Base-by-base conservation (phyloP, 2,797 vertebrate genomes). In the Tympanoctomys barrerae region DNA sequence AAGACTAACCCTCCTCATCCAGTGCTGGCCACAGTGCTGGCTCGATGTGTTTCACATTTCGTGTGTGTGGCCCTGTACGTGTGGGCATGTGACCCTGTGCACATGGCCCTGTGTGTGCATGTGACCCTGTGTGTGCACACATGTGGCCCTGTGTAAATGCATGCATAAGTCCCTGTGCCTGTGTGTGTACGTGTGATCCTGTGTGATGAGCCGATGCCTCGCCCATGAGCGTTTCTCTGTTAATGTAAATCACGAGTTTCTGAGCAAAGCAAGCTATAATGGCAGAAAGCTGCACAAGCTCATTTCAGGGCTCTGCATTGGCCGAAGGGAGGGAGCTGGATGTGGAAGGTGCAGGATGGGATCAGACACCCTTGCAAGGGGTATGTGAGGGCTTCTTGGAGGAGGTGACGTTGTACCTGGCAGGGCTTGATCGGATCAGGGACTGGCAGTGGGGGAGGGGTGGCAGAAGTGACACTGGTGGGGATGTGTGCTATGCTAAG, bases 381-480 rank as follows among this genome's bases (percentile, higher is more conserved):
- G 22, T 33, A 2, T 22, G n/a, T 33, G 81, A 73, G 33, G 57
- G 62, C 62, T 90, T 87, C 77, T 18, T 4, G 13, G 52, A 91
- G 18, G 46, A 94, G 79, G 8, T 1, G 78, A 8, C 0, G 0
- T 0, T 31, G 11, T 16, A 12, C 42, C 8, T 4, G 87, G 39
- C 19, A 9, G 57, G 77, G 21, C 82, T 59, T 73, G 78, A n/a
- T 22, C 31, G 31, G 68, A 83, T 62, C 13, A 18, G 33, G 81
- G 46, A 49, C 26, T 4, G 70, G 59, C 2, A 1, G 28, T 33
- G 1, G 28, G 10, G n/a, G 1, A 10, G 18, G 8, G 1, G 54
- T 3, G 7, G 42, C 31, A 46, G 93, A 46, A 87, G 36, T 46
- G 87, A 83, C 21, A 33, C 0, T 0, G 6, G 57, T 0, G 1